Base-by-base conservation (phyloP, 2,113 vertebrate genomes). In the Piaya cayana region DNA sequence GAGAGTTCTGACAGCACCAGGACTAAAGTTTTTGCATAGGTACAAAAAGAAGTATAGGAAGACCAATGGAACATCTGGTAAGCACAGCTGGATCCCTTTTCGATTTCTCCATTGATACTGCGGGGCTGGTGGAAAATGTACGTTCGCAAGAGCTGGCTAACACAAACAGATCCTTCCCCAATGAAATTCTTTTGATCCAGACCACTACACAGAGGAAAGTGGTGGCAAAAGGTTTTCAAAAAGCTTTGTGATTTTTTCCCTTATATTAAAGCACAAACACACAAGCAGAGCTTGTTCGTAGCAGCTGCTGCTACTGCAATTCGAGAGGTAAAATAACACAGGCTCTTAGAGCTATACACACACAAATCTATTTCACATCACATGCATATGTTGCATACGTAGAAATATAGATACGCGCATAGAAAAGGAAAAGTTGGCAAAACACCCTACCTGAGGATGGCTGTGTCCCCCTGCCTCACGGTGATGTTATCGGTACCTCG, bases 401-500 rank as follows among this genome's bases (percentile, higher is more conserved):
- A 25, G 74, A 76, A 67, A 90, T 13, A 82, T 0, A 39, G 72
- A 49, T 47, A 70, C n/a, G 42, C 36, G 25, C 25, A 37, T 1
- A 82, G 43, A 50, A n/a, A 70, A 92, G 49, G 25, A 94, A 95
- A 95, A 97, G 96, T 95, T 96, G 97, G 96, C 97, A 75, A 39
- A 76, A 94, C 65, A 94, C 98, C 98, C 97, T 99, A 99, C 99
- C 99, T 99, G 98, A 99, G 99, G 72, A 99, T 98, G 94, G 99
- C 99, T 49, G 99, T 99, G 97, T 99, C 99, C 92, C 99, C 99
- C 98, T 99, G 99, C 95, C 99, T 98, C 98, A 99, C 99, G 97
- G 99, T 99, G 98, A 99, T 99, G 99, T 99, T 99, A 98, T 99
- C 99, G 74, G 99, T 99, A 96, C 99, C 98, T 96, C 99, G 98